These are phyloP conservation scores for Oncorhynchus clarkii DNA, from an alignment of 2,113 vertebrate genomes.

Conservation along the genomic window DNA sequence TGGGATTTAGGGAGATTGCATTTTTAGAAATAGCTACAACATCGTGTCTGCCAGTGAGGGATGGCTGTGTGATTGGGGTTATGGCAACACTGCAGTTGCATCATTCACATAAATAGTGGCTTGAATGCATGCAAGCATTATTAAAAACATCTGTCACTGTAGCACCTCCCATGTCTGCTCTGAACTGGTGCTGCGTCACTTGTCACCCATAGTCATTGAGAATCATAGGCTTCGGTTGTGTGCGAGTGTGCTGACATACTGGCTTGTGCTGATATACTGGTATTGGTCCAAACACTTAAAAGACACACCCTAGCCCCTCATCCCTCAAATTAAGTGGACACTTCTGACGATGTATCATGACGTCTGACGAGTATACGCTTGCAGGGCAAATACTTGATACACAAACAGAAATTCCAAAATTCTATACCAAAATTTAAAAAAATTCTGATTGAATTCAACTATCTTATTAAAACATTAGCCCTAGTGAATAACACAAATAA, in stretches of 20 bases:
- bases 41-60: slow-evolving; percentile 1
- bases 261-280: not conserved
- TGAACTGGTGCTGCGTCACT: not conserved
- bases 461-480: too few species aligned
- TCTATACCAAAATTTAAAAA: too few species aligned
- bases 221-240: not conserved
- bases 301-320: too few species aligned
- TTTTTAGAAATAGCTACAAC: not conserved
- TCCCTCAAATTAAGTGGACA: too few species aligned
- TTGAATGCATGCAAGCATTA: slow-evolving; percentile 10
- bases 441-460: too few species aligned
- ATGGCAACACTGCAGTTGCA: slow-evolving; percentile 1
- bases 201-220: not conserved
- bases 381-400: too few species aligned
- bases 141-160: slow-evolving; percentile 18
- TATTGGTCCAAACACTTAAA: too few species aligned
- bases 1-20: not conserved
- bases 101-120: slow-evolving; percentile 18
- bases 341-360: too few species aligned
- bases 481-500: too few species aligned
- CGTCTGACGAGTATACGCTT: too few species aligned
- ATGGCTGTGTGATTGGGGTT: slow-evolving; percentile 6
- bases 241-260: not conserved
- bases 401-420: too few species aligned
- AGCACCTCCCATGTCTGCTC: not conserved